Percentiles rank a stretch among this genome's conserved stretches.
phyloP scores from a whole-genome alignment of 2,797 vertebrate genomes.

The Atherinosoma microstoma region DNA sequence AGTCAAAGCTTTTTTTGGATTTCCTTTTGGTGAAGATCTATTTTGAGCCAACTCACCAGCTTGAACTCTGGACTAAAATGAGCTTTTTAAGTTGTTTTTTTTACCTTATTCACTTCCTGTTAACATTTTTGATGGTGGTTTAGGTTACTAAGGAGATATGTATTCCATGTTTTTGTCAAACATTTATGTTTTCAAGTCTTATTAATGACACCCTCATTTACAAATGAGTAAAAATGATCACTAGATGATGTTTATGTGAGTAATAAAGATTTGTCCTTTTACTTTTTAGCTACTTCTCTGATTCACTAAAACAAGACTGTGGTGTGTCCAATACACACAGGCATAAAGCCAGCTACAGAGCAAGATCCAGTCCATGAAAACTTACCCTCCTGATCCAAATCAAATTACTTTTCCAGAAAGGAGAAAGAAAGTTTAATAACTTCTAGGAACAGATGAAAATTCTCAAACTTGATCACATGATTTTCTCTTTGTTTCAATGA shows the following conservation, averaged over 20 bases:
- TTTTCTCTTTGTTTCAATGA: slow-evolving; percentile 30
- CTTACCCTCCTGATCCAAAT: slow-evolving; percentile 61
- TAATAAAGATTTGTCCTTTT: slow-evolving; percentile 9
- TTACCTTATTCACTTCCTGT: slow-evolving; percentile 38
- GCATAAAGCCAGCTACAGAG: slow-evolving; percentile 20
- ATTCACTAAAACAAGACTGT: slow-evolving; percentile 21
- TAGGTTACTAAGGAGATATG: slow-evolving; percentile 12
- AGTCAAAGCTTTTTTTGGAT: slow-evolving; percentile 22
- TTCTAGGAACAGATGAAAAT: slow-evolving; percentile 41
- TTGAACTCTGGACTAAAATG: slow-evolving; percentile 24
- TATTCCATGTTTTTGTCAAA: slow-evolving; percentile 32
- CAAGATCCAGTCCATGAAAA: slow-evolving; percentile 54
- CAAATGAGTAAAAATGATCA: slow-evolving; percentile 21
- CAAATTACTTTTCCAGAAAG: slow-evolving; percentile 50
- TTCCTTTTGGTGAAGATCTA: slow-evolving; percentile 1
- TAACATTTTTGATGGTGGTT: slow-evolving; percentile 21
- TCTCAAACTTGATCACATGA: slow-evolving; percentile 24
- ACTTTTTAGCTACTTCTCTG: slow-evolving; percentile 3
- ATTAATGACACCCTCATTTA: slow-evolving; percentile 7
- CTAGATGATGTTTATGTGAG: slow-evolving; percentile 28
- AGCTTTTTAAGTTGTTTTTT: slow-evolving; percentile 25
- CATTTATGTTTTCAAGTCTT: slow-evolving; percentile 30
- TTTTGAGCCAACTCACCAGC: slow-evolving; percentile 14
- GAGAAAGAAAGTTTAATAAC: slow-evolving; percentile 54
- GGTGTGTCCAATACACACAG: slow-evolving; percentile 10